Base-by-base conservation (phyloP, 2,113 vertebrate species). In the Syngnathus typhle region DNA sequence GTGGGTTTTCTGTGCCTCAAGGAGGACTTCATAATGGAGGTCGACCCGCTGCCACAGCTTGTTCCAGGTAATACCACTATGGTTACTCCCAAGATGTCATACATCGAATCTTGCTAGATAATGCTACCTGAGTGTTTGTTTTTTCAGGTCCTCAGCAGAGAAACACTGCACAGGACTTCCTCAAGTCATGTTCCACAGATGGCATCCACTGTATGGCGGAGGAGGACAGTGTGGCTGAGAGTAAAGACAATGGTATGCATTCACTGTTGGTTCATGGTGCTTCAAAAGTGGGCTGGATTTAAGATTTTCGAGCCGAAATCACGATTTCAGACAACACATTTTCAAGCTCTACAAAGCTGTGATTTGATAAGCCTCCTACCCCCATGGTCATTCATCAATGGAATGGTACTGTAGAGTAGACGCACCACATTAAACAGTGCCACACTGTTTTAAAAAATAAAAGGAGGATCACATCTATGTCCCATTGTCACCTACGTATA, bases 1-100 rank as follows among this genome's bases (percentile, higher is more conserved):
- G 95, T 98, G 16, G 97, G 95, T 77, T 99, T 98, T 90, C 92
- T 98, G 0, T 98, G 93, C 79, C 92, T 99, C 61, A 98, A 96
- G 85, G 92, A 98, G 32, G 97, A 99, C 81, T 99, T 99, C 91
- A 98, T 98, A 78, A 90, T 99, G 76, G 96, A 99, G 88, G 96
- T 99, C 10, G 97, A 98, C 83, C 89, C 84, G 19, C 92, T 99
- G 78, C 79, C 83, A 0, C 84, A 71, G 72, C 67, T 84, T 0
- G 38, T 76, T 13, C 46, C 67, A 78, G 84, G 81, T 82, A 58
- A 38, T 21, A 4, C 43, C 61, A 63, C 5, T 13, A 11, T 63
- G 12, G 21, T 46, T 43, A 5, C 19, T 46, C 41, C 16, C 7
- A 41, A 62, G 41, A 61, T 43, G 16, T 12, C 4, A 41, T 43